A percentile compares a stretch with the other conserved stretches of the same genome.
Evolutionary conservation across 53 echinoderm and acorn worm genomes (phyloP).

Genomic region (Temnopleurus reevesii): DNA sequence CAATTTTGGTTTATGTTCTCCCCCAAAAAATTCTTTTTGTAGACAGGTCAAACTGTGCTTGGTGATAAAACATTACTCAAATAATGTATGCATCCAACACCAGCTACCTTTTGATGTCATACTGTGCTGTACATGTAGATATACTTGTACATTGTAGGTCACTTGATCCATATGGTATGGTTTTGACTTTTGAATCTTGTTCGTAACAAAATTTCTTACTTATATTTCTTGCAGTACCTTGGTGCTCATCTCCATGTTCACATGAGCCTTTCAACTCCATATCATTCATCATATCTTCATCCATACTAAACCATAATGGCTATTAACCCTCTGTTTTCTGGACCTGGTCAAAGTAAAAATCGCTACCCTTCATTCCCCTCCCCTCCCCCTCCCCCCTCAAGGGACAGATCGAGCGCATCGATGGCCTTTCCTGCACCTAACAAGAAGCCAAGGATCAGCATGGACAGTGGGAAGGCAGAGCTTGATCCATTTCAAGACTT

Average conservation of each 20-base stretch:
- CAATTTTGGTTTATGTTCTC: no score
- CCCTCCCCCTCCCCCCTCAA: not conserved
- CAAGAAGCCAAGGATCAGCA: constrained; percentile 74
- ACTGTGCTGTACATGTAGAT: not conserved
- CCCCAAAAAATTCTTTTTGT: no score
- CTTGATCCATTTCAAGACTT: constrained; percentile 86
- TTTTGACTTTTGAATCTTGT: not conserved
- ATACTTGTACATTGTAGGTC: not conserved
- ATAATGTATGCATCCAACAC: not conserved
- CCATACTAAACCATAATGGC: constrained; percentile 65
- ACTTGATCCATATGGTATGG: no score
- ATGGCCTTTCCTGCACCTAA: constrained; percentile 66
- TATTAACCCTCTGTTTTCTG: constrained; percentile 90
- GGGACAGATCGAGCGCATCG: not conserved
- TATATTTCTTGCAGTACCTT: constrained; percentile 31
- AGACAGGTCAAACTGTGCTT: no score
- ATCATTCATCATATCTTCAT: constrained; percentile 3
- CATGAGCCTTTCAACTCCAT: constrained; percentile 9
- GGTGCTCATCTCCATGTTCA: not conserved
- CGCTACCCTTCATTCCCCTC: not conserved
- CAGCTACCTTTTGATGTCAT: not conserved
- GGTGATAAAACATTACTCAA: no score
- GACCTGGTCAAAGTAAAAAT: constrained; percentile 64
- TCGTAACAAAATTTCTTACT: not conserved
- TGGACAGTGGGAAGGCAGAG: constrained; percentile 22